Percentiles rank a stretch among this genome's conserved stretches.
Conservation (phyloP, 2,797 vertebrate species). For the Macropodus opercularis region DNA sequence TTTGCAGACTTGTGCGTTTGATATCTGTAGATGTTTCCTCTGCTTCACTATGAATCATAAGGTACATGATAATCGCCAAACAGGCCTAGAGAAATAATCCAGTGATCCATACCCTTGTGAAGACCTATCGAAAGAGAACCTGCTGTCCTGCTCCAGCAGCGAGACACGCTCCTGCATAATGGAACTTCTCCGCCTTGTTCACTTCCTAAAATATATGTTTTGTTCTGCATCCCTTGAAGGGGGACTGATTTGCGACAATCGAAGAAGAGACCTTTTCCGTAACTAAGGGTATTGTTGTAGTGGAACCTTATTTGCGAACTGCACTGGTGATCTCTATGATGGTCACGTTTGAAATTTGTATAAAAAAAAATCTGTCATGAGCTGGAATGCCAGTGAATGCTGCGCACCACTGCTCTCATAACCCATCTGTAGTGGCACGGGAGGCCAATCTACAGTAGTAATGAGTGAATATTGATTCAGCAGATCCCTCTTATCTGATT, state of each 20-base stretch:
- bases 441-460: slow-evolving; percentile 68
- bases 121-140: slow-evolving; percentile 44
- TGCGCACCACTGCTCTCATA: slow-evolving; percentile 44
- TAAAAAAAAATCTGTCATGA: slow-evolving; percentile 36
- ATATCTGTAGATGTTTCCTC: slow-evolving; percentile 57
- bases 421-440: slow-evolving; percentile 23
- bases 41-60: slow-evolving; percentile 62
- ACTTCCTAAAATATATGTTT: slow-evolving; percentile 20
- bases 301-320: slow-evolving; percentile 10
- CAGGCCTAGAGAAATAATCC: slow-evolving; percentile 54
- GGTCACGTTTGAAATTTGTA: slow-evolving; percentile 36
- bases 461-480: slow-evolving; percentile 80
- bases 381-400: slow-evolving; percentile 25
- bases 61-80: slow-evolving; percentile 66
- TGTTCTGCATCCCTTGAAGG: slow-evolving; percentile 24
- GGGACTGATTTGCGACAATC: too few relatives aligned
- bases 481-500: slow-evolving; percentile 74
- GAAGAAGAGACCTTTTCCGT: slow-evolving; percentile 14
- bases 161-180: slow-evolving; percentile 27
- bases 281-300: slow-evolving; percentile 17
- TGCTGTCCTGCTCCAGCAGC: slow-evolving; percentile 45
- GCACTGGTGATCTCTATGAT: slow-evolving; percentile 15
- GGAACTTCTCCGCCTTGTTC: slow-evolving; percentile 15
- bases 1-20: slow-evolving; percentile 64
- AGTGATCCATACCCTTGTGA: slow-evolving; percentile 60